Evolutionary conservation across 1,140 invertebrate genomes (phyloP).

Genomic region (Drosophila leontia): DNA sequence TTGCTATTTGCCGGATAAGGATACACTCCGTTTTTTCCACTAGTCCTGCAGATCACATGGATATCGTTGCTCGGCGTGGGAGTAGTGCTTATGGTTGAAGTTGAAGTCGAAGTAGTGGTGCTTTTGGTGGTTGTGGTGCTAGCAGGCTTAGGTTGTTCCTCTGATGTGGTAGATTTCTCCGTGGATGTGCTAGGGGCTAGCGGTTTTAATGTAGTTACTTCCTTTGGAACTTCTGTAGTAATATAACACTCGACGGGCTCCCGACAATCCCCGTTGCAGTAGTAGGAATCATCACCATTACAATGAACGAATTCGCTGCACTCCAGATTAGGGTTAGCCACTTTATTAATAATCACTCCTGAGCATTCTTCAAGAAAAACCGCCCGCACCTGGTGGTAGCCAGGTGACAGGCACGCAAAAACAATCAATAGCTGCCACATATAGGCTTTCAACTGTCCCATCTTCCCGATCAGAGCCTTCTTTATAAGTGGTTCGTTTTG

Average conservation of each 20-base stretch:
- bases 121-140: background rate
- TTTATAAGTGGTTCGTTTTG: slow-evolving; percentile 52
- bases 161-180: background rate
- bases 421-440: slow-evolving; percentile 57
- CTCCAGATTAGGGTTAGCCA: slow-evolving; percentile 49
- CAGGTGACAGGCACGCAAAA: slow-evolving; percentile 46
- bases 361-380: slow-evolving; percentile 67
- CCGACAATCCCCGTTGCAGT: slow-evolving; percentile 64
- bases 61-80: slow-evolving; percentile 14
- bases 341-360: slow-evolving; percentile 57
- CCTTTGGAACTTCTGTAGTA: background rate
- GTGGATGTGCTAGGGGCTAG: background rate
- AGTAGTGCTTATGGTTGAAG: background rate
- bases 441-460: slow-evolving; percentile 46
- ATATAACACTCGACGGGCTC: slow-evolving; percentile 49
- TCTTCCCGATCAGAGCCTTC: slow-evolving; percentile 33
- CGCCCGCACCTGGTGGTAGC: slow-evolving; percentile 17
- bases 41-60: slow-evolving; percentile 41
- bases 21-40: slow-evolving; percentile 52
- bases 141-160: background rate
- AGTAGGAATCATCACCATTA: slow-evolving; percentile 70
- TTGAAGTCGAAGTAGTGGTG: background rate
- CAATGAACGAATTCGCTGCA: slow-evolving; percentile 76
- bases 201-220: background rate
- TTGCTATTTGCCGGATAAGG: slow-evolving; percentile 67